phyloP scores from a whole-genome alignment of 2,113 vertebrate species.

The Chelonoidis abingdonii region DNA sequence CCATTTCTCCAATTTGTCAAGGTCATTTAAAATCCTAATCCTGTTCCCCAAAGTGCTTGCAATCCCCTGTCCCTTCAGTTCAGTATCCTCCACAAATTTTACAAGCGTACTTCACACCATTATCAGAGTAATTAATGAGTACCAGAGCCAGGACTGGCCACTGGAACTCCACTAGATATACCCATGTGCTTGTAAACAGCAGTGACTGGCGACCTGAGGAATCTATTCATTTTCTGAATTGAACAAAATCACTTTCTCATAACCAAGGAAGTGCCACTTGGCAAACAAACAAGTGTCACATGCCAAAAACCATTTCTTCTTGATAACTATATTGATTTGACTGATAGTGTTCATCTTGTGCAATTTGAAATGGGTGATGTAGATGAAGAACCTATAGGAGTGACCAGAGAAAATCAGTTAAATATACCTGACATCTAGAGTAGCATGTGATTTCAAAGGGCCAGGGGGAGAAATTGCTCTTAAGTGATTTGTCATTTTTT shows the following conservation, averaged over 20 bases:
- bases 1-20: no score
- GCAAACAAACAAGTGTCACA: background rate
- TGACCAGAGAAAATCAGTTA: background rate
- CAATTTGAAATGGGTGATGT: background rate
- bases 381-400: background rate
- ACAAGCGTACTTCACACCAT: no score
- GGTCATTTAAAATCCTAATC: no score
- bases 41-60: no score
- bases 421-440: background rate
- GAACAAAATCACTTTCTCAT: background rate
- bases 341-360: background rate
- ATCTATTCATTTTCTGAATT: background rate
- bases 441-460: background rate
- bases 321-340: background rate
- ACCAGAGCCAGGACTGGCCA: no score
- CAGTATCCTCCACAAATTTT: no score
- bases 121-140: no score
- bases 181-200: background rate
- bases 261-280: background rate
- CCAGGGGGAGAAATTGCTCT: background rate
- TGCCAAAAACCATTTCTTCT: background rate
- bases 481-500: background rate
- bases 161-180: no score
- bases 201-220: background rate
- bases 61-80: no score